phyloP scores from a whole-genome alignment of 2,113 vertebrate species.

The Labrus mixtus region DNA sequence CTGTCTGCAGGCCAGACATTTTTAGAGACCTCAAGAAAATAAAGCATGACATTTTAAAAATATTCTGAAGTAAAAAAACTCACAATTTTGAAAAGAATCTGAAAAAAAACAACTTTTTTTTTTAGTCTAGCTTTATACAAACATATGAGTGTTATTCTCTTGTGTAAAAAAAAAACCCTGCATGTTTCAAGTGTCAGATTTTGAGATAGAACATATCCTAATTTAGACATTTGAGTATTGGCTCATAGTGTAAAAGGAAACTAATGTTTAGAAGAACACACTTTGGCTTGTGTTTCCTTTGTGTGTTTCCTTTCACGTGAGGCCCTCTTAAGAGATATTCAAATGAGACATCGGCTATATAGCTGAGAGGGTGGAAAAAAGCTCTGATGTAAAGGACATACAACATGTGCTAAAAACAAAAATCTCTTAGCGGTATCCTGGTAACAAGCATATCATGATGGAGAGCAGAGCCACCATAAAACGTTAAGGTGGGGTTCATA shows the following conservation, averaged over 20 bases:
- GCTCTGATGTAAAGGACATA: conserved; percentile 80
- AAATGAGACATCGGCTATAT: conserved; percentile 65
- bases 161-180: conserved; percentile 6
- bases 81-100: no score
- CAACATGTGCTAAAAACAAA: conserved; percentile 77
- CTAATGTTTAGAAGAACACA: conserved; percentile 47
- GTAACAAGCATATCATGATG: conserved; percentile 78
- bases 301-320: conserved; percentile 58
- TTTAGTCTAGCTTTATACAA: no score
- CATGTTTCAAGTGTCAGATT: conserved; percentile 4
- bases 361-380: conserved; percentile 59
- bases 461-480: conserved; percentile 60
- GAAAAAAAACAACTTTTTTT: no score
- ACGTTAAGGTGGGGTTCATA: conserved; percentile 46
- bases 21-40: no score
- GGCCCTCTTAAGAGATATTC: conserved; percentile 57
- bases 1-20: no score
- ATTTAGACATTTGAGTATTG: conserved; percentile 17
- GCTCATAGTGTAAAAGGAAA: conserved; percentile 57
- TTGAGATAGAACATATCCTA: conserved; percentile 19
- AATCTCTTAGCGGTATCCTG: conserved; percentile 80
- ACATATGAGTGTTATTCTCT: background rate
- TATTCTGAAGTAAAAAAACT: no score
- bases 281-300: conserved; percentile 49
- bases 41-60: no score